Evolutionary conservation across 2,113 vertebrate species (phyloP).

Genomic region (Gasterosteus nipponicus): DNA sequence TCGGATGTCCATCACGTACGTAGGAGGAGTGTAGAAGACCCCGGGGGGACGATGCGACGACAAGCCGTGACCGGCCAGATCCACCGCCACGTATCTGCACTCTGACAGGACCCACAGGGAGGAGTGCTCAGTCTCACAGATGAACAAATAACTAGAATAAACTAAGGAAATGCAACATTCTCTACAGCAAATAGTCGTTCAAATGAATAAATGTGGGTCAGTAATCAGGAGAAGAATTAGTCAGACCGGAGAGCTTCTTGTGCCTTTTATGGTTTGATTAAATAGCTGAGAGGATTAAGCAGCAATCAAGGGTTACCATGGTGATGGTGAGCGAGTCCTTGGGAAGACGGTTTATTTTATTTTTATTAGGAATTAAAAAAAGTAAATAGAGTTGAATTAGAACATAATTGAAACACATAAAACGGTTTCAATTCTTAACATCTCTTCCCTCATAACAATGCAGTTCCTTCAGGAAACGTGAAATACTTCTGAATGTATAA

Average conservation of each 20-base stretch:
- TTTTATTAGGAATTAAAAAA: background rate
- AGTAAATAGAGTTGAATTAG: no score
- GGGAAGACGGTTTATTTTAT: background rate
- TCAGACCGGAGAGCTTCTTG: background rate
- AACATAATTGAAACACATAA: no score
- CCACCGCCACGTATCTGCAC: slow-evolving; percentile 85
- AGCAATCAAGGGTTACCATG: background rate
- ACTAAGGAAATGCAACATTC: background rate
- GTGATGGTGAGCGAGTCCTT: no score
- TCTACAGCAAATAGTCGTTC: background rate
- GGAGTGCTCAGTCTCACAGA: background rate
- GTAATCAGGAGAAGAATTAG: background rate
- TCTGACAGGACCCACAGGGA: slow-evolving; percentile 72
- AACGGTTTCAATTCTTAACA: no score
- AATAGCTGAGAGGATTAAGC: no score
- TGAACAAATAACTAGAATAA: background rate
- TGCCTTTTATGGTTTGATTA: no score
- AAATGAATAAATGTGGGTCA: no score
- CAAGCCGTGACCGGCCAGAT: slow-evolving; percentile 88
- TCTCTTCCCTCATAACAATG: no score
- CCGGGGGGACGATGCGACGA: slow-evolving; percentile 88
- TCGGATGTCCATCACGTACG: slow-evolving; percentile 84
- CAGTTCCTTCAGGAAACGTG: no score
- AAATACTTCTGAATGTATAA: no score
- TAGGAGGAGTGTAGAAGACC: slow-evolving; percentile 78